Base-by-base conservation (phyloP, 1,140 invertebrate genomes). In the Drosophila arizonae region DNA sequence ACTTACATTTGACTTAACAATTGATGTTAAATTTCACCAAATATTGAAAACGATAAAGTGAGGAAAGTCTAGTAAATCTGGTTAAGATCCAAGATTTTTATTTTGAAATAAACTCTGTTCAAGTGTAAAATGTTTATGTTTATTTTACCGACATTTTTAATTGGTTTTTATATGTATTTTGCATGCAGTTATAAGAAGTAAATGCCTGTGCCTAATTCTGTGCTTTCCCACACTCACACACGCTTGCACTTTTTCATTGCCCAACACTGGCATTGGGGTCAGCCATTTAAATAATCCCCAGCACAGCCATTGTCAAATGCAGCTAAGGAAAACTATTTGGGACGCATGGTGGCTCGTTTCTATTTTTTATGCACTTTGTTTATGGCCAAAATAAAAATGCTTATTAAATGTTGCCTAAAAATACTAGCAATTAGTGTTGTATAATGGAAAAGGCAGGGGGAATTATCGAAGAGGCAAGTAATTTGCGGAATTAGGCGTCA, bases 401-500 rank as follows among this genome's bases (percentile, higher is more conserved):
- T 55, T 54, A 45, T 50, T 13, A n/a, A 55, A 55, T 48, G 62
- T 66, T 58, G 48, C 17, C 43, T 17, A 26, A 46, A 68, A 72
- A 72, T 68, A 68, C 48, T 68, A 60, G 65, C 64, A 48, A 67
- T 72, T 72, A 68, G 70, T 43, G 55, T 68, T 36, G 33, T 55
- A 60, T 67, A 58, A 26, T 50, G 33, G 21, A 8, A 10, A n/a
- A 63, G 21, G 21, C 21, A 24, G 21, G 21, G 21, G 21, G 3
- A 24, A 24, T 24, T 24, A 24, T 36, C 43, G 43, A 15, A 45
- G n/a, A 45, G 43, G 43, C 43, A 17, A 39, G 36, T 46, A 52
- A 68, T 61, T 61, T 43, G 39, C 55, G 43, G 64, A 39, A 51
- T 57, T 57, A 66, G 41, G 52, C 48, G 55, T 26, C 64, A 61